Percentiles rank a stretch among this genome's conserved stretches.
Conservation (phyloP, 2,113 vertebrate genomes). For the Cromileptes altivelis region DNA sequence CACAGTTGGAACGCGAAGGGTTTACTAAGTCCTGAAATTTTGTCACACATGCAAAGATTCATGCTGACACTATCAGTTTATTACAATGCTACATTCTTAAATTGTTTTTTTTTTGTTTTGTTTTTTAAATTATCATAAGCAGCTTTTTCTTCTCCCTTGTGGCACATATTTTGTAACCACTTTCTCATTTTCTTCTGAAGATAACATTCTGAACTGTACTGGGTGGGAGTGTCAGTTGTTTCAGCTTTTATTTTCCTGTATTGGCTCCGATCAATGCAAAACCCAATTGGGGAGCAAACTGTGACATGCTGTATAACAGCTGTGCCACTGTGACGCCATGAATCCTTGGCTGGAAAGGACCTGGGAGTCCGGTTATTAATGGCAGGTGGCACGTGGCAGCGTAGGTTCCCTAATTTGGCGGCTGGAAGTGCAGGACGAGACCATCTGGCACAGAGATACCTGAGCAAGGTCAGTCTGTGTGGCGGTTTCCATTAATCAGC, state of each 20-base stretch:
- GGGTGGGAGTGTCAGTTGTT: constrained; percentile 3
- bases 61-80: constrained; percentile 14
- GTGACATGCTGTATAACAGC: constrained; percentile 53
- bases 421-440: constrained; percentile 56
- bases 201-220: not conserved
- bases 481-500: constrained; percentile 77
- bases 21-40: constrained; percentile 31
- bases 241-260: constrained; percentile 29
- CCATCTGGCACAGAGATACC: constrained; percentile 80
- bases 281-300: constrained; percentile 35
- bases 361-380: constrained; percentile 62
- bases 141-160: constrained; percentile 35
- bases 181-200: not conserved
- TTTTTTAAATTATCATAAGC: constrained; percentile 48
- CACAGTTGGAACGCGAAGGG: constrained; percentile 10
- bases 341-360: constrained; percentile 42
- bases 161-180: not conserved
- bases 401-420: constrained; percentile 65
- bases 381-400: constrained; percentile 50
- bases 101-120: constrained; percentile 40
- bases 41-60: constrained; percentile 45
- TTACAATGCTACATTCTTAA: constrained; percentile 21
- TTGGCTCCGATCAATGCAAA: constrained; percentile 26
- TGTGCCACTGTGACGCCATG: constrained; percentile 48
- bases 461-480: constrained; percentile 74